Percentiles rank a stretch among this genome's conserved stretches.
Evolutionary conservation across 2,888 invertebrate species (phyloP).

Genomic region (Dryobotodes eremita): DNA sequence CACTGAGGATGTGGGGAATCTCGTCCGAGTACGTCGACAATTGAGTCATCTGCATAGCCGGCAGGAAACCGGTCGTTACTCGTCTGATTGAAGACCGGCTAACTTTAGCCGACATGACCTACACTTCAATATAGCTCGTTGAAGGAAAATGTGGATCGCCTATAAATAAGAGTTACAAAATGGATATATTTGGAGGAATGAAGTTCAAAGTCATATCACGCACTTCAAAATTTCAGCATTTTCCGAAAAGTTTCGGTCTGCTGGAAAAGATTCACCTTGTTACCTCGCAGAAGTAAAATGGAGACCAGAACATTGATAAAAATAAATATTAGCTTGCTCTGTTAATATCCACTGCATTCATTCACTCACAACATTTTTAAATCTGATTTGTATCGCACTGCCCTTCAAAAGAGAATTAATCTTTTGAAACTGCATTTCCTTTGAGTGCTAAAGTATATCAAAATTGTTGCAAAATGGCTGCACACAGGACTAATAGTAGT

Average conservation of each 20-base stretch:
- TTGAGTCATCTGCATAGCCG: conserved; percentile 73
- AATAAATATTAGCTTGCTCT: not conserved
- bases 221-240: not conserved
- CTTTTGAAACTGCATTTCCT: conserved; percentile 31
- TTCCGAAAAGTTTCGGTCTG: not conserved
- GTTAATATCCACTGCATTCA: no score
- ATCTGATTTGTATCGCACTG: not conserved
- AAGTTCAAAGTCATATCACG: not conserved
- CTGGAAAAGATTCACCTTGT: not conserved
- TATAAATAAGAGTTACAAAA: not conserved
- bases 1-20: conserved; percentile 62
- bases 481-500: conserved; percentile 11
- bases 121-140: conserved; percentile 38
- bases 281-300: not conserved
- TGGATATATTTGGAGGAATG: not conserved
- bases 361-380: not conserved
- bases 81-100: conserved; percentile 59
- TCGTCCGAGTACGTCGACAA: conserved; percentile 55
- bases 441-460: conserved; percentile 20
- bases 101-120: conserved; percentile 51
- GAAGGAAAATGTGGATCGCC: conserved; percentile 7
- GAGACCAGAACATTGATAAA: not conserved
- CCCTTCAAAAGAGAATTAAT: not conserved
- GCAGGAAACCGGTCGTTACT: conserved; percentile 71
- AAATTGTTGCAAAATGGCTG: conserved; percentile 49